These are phyloP conservation scores for Sylvia atricapilla DNA, from an alignment of 2,113 vertebrate species.

Conservation along the genomic window DNA sequence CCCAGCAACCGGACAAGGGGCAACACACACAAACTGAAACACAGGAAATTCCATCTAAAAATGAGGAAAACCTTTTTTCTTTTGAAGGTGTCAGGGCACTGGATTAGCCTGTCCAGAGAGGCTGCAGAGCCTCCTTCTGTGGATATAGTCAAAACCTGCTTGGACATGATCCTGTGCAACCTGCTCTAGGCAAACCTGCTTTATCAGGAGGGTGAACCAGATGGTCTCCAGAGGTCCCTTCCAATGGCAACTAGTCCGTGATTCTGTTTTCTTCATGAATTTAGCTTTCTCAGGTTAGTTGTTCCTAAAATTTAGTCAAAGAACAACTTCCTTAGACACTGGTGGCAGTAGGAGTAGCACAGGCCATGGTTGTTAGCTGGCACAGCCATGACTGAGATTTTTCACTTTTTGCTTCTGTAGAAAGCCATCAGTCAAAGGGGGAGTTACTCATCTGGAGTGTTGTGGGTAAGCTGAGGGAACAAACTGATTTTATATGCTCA, in stretches of 20 bases:
- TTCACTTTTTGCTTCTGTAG: background rate
- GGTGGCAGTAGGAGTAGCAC: background rate
- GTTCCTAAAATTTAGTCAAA: background rate
- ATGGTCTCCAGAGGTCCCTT: background rate
- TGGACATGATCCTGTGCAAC: background rate
- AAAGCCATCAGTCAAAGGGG: background rate
- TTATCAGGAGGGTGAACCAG: background rate
- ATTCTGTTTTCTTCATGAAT: background rate
- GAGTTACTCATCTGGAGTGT: accelerated
- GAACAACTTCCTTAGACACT: background rate
- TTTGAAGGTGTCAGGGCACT: background rate
- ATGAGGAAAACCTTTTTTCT: background rate
- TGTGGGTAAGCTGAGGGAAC: background rate
- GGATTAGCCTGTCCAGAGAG: background rate
- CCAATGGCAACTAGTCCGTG: background rate
- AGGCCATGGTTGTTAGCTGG: background rate
- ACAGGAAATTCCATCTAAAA: background rate
- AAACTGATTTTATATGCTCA: background rate
- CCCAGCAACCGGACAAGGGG: background rate
- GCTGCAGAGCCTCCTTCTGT: background rate
- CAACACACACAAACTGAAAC: background rate
- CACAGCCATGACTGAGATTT: background rate
- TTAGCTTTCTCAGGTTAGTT: background rate
- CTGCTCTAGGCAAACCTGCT: background rate
- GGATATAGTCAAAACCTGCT: background rate